Evolutionary conservation across 1,140 invertebrate species (phyloP).

Genomic region (Plutomurus gul): DNA sequence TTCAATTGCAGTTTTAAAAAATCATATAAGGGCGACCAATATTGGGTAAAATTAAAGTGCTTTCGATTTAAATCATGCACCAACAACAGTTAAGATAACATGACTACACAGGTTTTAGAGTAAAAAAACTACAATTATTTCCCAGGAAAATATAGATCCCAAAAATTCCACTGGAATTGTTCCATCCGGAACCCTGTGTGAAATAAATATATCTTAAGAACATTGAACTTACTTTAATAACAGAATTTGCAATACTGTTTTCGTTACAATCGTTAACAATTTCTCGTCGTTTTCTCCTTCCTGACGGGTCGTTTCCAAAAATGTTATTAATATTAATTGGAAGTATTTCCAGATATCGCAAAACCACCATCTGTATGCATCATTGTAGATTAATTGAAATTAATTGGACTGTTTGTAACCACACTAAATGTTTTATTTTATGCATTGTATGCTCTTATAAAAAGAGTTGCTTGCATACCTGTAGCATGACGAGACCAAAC

Average conservation of each 20-base stretch:
- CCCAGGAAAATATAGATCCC: too few relatives aligned
- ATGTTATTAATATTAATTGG: constrained; percentile 33
- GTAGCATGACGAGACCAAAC: constrained; percentile 29
- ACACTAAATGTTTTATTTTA: too few relatives aligned
- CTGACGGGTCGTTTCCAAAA: constrained; percentile 17
- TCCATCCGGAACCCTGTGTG: too few relatives aligned
- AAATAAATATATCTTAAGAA: neutral
- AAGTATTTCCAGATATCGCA: constrained; percentile 28
- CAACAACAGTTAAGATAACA: too few relatives aligned
- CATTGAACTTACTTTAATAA: neutral
- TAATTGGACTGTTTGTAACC: neutral
- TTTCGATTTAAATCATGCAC: too few relatives aligned
- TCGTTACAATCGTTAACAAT: neutral
- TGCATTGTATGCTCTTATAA: too few relatives aligned
- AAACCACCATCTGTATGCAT: neutral
- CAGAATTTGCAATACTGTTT: neutral
- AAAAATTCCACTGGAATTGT: too few relatives aligned
- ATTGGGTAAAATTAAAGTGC: too few relatives aligned
- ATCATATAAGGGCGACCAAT: too few relatives aligned
- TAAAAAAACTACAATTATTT: too few relatives aligned
- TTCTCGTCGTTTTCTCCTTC: neutral
- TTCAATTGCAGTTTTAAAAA: too few relatives aligned
- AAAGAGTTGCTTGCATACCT: neutral
- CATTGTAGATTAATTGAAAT: neutral
- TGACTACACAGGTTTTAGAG: too few relatives aligned